These are phyloP conservation scores for Lasiommata megera DNA, from an alignment of 2,888 invertebrate species.

Conservation along the genomic window DNA sequence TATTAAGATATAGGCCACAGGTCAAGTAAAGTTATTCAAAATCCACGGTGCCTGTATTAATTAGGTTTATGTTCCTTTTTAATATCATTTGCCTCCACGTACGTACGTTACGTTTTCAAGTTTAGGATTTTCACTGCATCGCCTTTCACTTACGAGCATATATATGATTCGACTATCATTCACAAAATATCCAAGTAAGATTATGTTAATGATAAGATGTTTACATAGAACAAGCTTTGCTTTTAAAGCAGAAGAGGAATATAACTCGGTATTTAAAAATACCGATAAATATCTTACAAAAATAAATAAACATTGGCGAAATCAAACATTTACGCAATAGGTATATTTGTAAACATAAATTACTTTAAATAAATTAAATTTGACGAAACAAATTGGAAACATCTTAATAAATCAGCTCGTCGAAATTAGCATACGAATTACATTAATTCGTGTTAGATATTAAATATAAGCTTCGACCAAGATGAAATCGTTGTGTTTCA, in stretches of 20 bases:
- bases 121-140: too few relatives aligned
- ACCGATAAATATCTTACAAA: neutral
- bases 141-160: too few relatives aligned
- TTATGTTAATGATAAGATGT: neutral
- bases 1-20: too few relatives aligned
- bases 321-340: constrained; percentile 18
- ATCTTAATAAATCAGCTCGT: constrained; percentile 19
- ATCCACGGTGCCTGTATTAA: too few relatives aligned
- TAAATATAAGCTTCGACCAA: constrained; percentile 22
- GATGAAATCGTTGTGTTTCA: constrained; percentile 26
- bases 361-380: constrained; percentile 20
- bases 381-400: constrained; percentile 17
- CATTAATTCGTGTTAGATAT: constrained; percentile 15
- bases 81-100: too few relatives aligned
- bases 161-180: too few relatives aligned
- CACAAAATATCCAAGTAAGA: too few relatives aligned
- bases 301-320: neutral
- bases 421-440: constrained; percentile 24
- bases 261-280: neutral
- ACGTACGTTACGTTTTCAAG: too few relatives aligned
- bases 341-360: constrained; percentile 1
- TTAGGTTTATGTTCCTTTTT: too few relatives aligned
- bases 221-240: neutral
- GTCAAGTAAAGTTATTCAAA: too few relatives aligned
- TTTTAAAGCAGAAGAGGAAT: neutral